A percentile compares a stretch with the other conserved stretches of the same genome.
Conservation (phyloP, 2,888 invertebrate species). For the Cheilosia pagana region DNA sequence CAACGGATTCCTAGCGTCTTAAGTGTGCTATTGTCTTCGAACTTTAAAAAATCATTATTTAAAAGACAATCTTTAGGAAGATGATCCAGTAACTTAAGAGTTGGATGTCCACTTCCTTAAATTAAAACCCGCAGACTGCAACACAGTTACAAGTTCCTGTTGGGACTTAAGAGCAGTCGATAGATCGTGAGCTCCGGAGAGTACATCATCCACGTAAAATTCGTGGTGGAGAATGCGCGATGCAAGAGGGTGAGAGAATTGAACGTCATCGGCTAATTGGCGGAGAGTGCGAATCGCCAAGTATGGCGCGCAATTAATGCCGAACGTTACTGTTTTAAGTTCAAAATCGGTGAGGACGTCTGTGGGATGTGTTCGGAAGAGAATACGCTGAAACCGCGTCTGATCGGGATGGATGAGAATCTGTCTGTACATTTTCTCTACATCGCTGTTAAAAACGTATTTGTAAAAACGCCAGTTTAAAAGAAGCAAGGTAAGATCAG, state of each 20-base stretch:
- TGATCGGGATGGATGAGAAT: not conserved
- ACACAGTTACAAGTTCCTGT: not conserved
- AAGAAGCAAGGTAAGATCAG: not conserved
- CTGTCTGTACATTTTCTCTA: too few relatives aligned
- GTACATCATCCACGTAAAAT: not conserved
- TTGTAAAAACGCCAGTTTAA: not conserved
- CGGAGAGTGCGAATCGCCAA: not conserved
- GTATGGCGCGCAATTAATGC: not conserved
- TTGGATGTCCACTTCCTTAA: too few relatives aligned
- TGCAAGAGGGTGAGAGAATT: not conserved
- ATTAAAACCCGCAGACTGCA: not conserved
- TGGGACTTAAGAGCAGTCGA: not conserved
- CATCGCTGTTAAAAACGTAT: not conserved
- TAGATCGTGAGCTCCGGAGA: not conserved
- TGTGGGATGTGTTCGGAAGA: not conserved
- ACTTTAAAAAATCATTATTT: not conserved
- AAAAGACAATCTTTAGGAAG: too few relatives aligned
- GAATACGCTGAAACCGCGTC: not conserved
- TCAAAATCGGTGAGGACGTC: conserved; percentile 41
- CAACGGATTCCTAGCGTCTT: conserved; percentile 53
- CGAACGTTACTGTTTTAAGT: conserved; percentile 17
- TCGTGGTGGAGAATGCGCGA: not conserved
- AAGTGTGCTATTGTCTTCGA: conserved; percentile 7
- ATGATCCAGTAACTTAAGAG: too few relatives aligned
- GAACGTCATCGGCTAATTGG: not conserved